A percentile compares a stretch with the other conserved stretches of the same genome.
These are phyloP conservation scores for Nemurella pictetii DNA, from an alignment of 2,888 invertebrate species.

Conservation along the genomic window DNA sequence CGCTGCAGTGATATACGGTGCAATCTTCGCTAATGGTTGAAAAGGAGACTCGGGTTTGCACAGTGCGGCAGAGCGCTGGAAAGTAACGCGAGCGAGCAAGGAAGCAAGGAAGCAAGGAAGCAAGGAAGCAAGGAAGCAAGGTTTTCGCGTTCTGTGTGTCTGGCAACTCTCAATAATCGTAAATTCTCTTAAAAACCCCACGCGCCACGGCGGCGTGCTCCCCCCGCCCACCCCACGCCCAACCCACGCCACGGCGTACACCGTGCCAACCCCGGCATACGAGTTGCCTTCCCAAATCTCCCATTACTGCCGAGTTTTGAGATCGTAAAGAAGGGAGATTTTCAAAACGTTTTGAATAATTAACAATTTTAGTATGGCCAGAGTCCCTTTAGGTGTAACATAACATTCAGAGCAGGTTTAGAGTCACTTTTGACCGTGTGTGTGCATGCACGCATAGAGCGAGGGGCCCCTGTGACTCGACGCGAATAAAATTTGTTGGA, in stretches of 20 bases:
- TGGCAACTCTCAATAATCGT: conserved; percentile 40
- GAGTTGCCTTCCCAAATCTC: conserved; percentile 35
- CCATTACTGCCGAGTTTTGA: conserved; percentile 40
- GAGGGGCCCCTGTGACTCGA: background rate
- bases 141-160: background rate
- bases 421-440: background rate
- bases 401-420: background rate
- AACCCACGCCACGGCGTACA: background rate
- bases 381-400: background rate
- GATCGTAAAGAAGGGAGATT: conserved; percentile 36
- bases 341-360: conserved; percentile 36
- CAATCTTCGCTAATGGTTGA: conserved; percentile 41
- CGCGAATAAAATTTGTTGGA: background rate
- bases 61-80: background rate
- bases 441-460: conserved; percentile 5
- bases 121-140: background rate
- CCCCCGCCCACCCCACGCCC: background rate
- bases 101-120: background rate
- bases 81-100: background rate
- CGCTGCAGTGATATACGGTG: conserved; percentile 38
- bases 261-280: background rate
- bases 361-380: conserved; percentile 29
- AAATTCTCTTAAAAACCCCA: conserved; percentile 42
- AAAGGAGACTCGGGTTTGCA: conserved; percentile 23
- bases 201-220: background rate